phyloP scores from a whole-genome alignment of 2,797 vertebrate genomes.

The Scleropages formosus region DNA sequence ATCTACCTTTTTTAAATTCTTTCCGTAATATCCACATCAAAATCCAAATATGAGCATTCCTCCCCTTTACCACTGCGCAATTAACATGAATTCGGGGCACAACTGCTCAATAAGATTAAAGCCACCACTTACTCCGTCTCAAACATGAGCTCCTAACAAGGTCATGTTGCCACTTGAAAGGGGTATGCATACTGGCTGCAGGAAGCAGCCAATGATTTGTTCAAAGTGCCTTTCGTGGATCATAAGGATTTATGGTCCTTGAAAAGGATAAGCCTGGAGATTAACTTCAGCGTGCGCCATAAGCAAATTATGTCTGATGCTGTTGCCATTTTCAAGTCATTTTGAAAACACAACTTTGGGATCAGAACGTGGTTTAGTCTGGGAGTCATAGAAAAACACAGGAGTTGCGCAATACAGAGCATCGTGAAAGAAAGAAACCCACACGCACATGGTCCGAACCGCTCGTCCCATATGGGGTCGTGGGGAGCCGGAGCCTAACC shows the following conservation, averaged over 20 bases:
- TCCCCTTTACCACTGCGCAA: not conserved
- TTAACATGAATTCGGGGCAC: constrained; percentile 45
- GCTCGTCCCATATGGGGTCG: no score
- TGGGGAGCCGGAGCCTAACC: no score
- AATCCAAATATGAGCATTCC: constrained; percentile 1
- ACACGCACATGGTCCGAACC: no score
- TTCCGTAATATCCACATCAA: constrained; percentile 29
- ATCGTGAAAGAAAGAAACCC: no score
- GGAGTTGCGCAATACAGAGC: no score
- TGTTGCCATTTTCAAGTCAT: not conserved
- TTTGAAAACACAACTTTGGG: not conserved
- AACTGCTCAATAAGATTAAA: constrained; percentile 40
- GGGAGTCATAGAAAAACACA: no score
- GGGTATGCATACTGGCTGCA: constrained; percentile 37
- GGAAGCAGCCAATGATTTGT: constrained; percentile 52
- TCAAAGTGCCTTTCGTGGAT: constrained; percentile 73
- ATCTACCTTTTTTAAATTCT: not conserved
- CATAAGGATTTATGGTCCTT: constrained; percentile 75
- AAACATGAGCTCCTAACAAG: constrained; percentile 54
- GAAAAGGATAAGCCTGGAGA: constrained; percentile 37
- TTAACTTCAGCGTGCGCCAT: constrained; percentile 40
- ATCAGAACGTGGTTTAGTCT: no score
- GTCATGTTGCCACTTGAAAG: constrained; percentile 45
- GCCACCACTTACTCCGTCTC: constrained; percentile 42
- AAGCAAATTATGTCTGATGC: constrained; percentile 38